Base-by-base conservation (phyloP, 2,797 vertebrate genomes). In the Yasuhikotakia modesta region DNA sequence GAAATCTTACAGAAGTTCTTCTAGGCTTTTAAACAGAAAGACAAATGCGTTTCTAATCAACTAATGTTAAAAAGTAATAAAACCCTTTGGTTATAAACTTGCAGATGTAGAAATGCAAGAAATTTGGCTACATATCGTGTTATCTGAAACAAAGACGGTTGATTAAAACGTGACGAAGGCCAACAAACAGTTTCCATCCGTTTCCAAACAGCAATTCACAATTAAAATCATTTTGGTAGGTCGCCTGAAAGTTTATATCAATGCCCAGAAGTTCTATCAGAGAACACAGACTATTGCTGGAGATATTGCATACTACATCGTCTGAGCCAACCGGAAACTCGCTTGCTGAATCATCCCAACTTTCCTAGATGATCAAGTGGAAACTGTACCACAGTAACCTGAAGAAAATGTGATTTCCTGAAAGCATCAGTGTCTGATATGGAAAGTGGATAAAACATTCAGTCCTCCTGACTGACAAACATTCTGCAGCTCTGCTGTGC, bases 301-400 rank as follows among this genome's bases (percentile, higher is more conserved):
- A 76, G 81, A 85, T 87, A 86, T 87, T 86, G 85, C 84, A 86
- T 85, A 84, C 87, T 87, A 87, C 85, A 84, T 83, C 68, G 32
- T 64, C 71, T 22, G 65, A 82, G 64, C 45, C 64, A 72, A 60
- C 67, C 57, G 43, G 52, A 74, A 70, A 76, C 46, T 50, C 30
- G 1, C 32, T 69, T 58, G 43, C 57, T 43, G 45, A 63, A 22
- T 27, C 57, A 63, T 63, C 45, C 46, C 2, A 22, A 74, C 72
- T 24, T 74, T 43, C 70, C 70, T 43, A 46, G 58, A 39, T 17
- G 7, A n/a, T 35, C n/a, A 35, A 63, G 60, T 39, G 60, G 30
- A 17, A 12, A 12, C 3, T 14, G 27, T n/a, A 11, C 60, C 30
- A 53, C 16, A 57, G 52, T 53, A 58, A 66, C 76, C 76, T 81